Evolutionary conservation across 2,888 invertebrate species (phyloP), one percentile per base, ranked within the genome.

Genomic region (Tinea semifulvella): DNA sequence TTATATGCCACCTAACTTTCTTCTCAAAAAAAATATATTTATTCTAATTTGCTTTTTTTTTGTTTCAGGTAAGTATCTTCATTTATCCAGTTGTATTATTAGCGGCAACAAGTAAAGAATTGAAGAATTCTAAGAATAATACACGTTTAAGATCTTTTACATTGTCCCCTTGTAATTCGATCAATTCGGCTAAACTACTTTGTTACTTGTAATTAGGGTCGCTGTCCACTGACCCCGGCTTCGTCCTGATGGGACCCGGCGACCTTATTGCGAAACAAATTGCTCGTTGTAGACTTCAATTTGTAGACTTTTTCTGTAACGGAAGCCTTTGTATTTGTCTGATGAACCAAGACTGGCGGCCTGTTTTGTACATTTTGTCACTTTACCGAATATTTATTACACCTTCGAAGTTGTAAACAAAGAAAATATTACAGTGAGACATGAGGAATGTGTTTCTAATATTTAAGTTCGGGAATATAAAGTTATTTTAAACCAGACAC

Each of bases 181-280:
- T 36, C 36, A 36, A 36, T 36, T 36, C 18, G 17, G 17, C 8
- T 36, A 10, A 7, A 18, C 13, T 14, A 18, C 17, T 36, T 36
- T 14, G 36, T 36, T 48, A 57, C 62, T 61, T 68, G 76, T 77
- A 76, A 77, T 77, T 77, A 76, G 76, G 67, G 66, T 54, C 60
- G 51, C 58, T 66, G 63, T 69, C 63, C 55, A 56, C 56, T 70
- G 72, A 68, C 69, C 74, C 69, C 26, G 69, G 74, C 70, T 76
- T 75, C 73, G 68, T 64, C 60, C 66, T 65, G 67, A 75, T 73
- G 69, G 67, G 66, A 56, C 63, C 57, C 60, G 60, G 58, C 61
- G 67, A 63, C 68, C 68, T 66, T 70, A 72, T 74, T 74, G 64
- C 68, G 58, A 64, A 69, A 66, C 66, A 67, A 75, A 75, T 72